Percentiles rank a stretch among this genome's conserved stretches.
Conservation (phyloP, 2,888 invertebrate genomes). For the Apodemia duryi region DNA sequence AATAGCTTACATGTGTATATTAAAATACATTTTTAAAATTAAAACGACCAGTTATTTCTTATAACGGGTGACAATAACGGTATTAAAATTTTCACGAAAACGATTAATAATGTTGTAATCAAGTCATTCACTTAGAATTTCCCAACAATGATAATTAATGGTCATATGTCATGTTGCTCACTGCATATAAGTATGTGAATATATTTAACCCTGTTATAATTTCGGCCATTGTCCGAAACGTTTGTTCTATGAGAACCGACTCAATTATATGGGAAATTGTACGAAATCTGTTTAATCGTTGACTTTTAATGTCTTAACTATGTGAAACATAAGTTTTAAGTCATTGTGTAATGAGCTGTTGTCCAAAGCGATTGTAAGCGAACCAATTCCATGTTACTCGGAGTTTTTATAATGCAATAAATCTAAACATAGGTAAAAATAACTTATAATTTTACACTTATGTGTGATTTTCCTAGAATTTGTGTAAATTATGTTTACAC, state of each 20-base stretch:
- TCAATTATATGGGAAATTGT: slow-evolving; percentile 65
- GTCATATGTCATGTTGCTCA: slow-evolving; percentile 60
- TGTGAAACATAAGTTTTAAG: slow-evolving; percentile 67
- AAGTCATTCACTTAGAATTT: slow-evolving; percentile 28
- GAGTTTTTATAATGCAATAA: neutral
- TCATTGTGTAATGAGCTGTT: slow-evolving; percentile 59
- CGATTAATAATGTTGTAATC: slow-evolving; percentile 19
- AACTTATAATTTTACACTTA: neutral
- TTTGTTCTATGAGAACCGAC: slow-evolving; percentile 75
- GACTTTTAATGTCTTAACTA: slow-evolving; percentile 75
- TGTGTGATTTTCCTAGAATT: neutral
- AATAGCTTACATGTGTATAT: too few species aligned
- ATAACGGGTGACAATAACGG: slow-evolving; percentile 6
- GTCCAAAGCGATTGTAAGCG: slow-evolving; percentile 40
- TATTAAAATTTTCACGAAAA: slow-evolving; percentile 18
- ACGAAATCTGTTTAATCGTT: slow-evolving; percentile 74
- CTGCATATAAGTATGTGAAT: slow-evolving; percentile 73
- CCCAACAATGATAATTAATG: slow-evolving; percentile 58
- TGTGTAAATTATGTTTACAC: neutral
- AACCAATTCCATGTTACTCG: slow-evolving; percentile 37
- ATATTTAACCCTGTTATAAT: slow-evolving; percentile 71
- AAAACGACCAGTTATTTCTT: neutral
- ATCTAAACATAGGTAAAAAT: neutral
- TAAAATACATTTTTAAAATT: too few species aligned
- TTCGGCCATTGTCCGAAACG: slow-evolving; percentile 72